Evolutionary conservation across 2,797 vertebrate genomes (phyloP), one percentile per base, ranked within the genome.

Genomic region (Melanotaenia parkinsoni): DNA sequence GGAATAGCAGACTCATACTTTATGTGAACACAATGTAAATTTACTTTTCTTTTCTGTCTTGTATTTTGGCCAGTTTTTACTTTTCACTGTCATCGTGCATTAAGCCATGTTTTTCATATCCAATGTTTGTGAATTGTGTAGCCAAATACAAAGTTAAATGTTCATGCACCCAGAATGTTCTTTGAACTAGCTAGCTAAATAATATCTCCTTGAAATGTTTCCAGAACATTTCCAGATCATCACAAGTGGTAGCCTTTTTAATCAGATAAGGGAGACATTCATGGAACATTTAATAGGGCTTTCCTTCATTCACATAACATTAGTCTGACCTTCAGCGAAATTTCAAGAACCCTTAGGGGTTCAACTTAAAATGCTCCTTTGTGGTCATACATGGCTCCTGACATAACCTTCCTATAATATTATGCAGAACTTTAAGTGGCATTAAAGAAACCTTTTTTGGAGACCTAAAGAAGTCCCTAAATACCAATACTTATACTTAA

Each of bases 1-100:
- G 45, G 28, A 65, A 63, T 67, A 77, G 79, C 68, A 76, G 37
- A 76, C 60, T 80, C 64, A 74, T 63, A 71, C 43, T 70, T 12
- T n/a, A 20, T 51, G 26, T 35, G 18, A 59, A 24, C 35, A 40
- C 67, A 7, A 43, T 53, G 5, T 20, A 56, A 60, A 4, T 69
- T 54, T 24, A 54, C 12, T 12, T 24, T 54, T 22, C 18, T 51
- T 51, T 22, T 51, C n/a, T 51, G 20, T 51, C 10, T 22, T 24
- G 8, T 24, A 11, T n/a, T 51, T 51, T 47, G 7, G 45, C 8
- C 50, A 9, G 22, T 10, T 50, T 47, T 47, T 24, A 12, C 7
- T 51, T 72, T 35, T 74, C 35, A 10, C 20, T 5, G 5, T 24
- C 11, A 63, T 63, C 33, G 67, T n/a, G 13, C 59, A 74, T 24